phyloP scores from a whole-genome alignment of 2,113 vertebrate species.

The Zootoca vivipara region DNA sequence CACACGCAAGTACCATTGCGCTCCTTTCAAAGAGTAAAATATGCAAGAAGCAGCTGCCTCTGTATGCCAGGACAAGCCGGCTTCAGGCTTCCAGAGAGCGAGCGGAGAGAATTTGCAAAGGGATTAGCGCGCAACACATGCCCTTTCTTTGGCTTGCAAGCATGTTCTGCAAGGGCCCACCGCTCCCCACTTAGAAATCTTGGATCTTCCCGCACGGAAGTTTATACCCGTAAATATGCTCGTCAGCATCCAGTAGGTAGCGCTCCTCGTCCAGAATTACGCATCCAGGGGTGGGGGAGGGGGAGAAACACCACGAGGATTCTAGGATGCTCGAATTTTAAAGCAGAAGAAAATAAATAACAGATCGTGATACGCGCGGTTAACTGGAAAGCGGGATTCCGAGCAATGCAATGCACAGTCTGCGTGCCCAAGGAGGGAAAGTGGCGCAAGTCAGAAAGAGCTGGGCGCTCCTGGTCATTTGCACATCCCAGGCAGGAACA shows the following conservation, averaged over 20 bases:
- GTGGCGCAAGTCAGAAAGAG: neutral
- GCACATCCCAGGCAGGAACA: too few species aligned
- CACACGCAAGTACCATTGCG: neutral
- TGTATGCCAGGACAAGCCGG: neutral
- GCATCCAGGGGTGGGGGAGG: fast-evolving
- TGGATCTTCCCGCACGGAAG: neutral
- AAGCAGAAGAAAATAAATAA: neutral
- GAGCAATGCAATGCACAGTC: neutral
- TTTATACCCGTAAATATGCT: neutral
- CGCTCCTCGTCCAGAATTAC: conserved; percentile 9
- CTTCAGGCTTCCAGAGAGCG: neutral
- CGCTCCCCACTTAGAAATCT: neutral
- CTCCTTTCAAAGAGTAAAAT: neutral
- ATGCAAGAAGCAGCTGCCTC: neutral
- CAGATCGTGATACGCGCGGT: neutral
- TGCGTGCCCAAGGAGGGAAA: too few species aligned
- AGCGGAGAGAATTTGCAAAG: neutral
- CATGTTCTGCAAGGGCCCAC: neutral
- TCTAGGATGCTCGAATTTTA: neutral
- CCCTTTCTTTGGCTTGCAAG: neutral
- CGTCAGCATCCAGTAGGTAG: conserved; percentile 18
- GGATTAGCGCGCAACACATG: neutral
- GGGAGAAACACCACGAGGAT: neutral
- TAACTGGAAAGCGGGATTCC: neutral
- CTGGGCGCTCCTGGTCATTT: neutral